phyloP scores from a whole-genome alignment of 2,888 invertebrate genomes.

The Cantharis rustica region DNA sequence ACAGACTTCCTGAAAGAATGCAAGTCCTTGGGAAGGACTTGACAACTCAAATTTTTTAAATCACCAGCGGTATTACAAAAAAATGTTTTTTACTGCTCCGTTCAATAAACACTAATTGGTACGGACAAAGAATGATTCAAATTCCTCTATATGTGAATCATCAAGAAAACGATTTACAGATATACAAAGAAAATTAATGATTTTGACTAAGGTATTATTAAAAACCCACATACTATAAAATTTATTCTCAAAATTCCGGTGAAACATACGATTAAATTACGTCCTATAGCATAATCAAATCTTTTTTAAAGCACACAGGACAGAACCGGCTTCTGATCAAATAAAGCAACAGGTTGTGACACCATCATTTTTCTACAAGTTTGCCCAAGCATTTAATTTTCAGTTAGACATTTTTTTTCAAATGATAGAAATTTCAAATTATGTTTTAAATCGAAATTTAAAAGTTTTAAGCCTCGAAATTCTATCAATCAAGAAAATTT shows the following conservation, averaged over 20 bases:
- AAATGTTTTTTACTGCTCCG: not conserved
- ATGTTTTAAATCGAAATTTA: not conserved
- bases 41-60: slow-evolving; percentile 5
- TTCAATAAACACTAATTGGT: not conserved
- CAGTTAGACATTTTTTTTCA: not conserved
- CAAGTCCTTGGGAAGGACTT: slow-evolving; percentile 33
- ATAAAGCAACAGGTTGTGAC: not conserved
- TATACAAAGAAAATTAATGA: slow-evolving; percentile 19
- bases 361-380: not conserved
- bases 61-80: not conserved
- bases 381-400: not conserved
- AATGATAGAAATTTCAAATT: not conserved
- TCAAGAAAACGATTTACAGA: slow-evolving; percentile 1
- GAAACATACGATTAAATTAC: slow-evolving; percentile 20
- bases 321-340: not conserved
- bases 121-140: slow-evolving; percentile 1
- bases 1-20: slow-evolving; percentile 25
- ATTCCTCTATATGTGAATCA: slow-evolving; percentile 8
- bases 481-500: too few relatives aligned
- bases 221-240: slow-evolving; percentile 16
- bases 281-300: slow-evolving; percentile 23
- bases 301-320: slow-evolving; percentile 4
- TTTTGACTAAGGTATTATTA: slow-evolving; percentile 17
- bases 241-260: slow-evolving; percentile 19
- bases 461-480: not conserved